Evolutionary conservation across 2,888 invertebrate genomes (phyloP), one percentile per base, ranked within the genome.

Genomic region (Lasius fuliginosus): DNA sequence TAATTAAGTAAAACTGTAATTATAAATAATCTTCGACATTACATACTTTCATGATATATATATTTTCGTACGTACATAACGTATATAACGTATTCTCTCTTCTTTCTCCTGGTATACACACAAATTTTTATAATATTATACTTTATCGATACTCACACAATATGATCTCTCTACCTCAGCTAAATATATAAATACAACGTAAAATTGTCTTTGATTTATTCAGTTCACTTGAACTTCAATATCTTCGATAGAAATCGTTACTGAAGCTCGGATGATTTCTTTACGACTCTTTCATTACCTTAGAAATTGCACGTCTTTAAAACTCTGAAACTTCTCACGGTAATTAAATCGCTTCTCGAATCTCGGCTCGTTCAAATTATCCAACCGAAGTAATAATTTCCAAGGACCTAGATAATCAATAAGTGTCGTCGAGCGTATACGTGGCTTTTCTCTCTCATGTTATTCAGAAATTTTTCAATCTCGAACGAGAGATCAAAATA

Each of bases 301-400:
- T 83, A 81, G 89, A 87, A 87, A 89, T 89, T 87, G 84, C 84
- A 75, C 62, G 84, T 81, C 89, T 85, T 85, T 86, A 89, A 84
- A 82, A 81, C 85, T 86, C 88, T 83, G 89, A 79, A 90, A 89
- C 90, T 91, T 90, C 88, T 88, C 88, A 89, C 90, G 89, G 87
- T 92, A 92, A 92, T 92, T 92, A 92, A 92, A 92, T 92, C 88
- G 88, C 88, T 88, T 86, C 87, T 87, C 83, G 84, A 85, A 87
- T 89, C 88, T 82, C 79, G 65, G 53, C 64, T 40, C 82, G 85
- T 76, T 86, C 81, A 56, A 88, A 86, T 87, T 89, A 75, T 76
- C 62, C 67, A 82, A 69, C 68, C 69, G 64, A 71, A 86, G 81
- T 82, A 74, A 88, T 88, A 84, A 87, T 82, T 87, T 74, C 67